phyloP scores from a whole-genome alignment of 2,888 invertebrate species.

The Tenodera sinensis region DNA sequence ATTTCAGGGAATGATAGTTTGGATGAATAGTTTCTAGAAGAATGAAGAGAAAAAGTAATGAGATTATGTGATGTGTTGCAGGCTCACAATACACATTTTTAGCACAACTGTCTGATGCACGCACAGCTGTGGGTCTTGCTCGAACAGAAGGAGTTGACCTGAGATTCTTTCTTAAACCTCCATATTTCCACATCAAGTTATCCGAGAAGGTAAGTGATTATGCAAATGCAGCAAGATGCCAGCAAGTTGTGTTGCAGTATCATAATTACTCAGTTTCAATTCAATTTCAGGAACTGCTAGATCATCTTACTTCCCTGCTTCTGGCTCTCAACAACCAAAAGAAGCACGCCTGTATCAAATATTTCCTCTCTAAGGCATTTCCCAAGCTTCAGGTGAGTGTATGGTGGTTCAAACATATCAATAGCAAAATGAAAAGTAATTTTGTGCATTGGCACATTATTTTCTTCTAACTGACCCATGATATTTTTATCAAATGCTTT shows the following conservation, averaged over 20 bases:
- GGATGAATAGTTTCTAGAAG: no score
- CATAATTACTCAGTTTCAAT: not conserved
- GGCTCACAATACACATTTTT: slow-evolving; percentile 64
- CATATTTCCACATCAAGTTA: slow-evolving; percentile 46
- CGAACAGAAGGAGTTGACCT: slow-evolving; percentile 65
- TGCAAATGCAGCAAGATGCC: no score
- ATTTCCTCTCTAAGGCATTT: slow-evolving; percentile 48
- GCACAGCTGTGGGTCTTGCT: slow-evolving; percentile 74
- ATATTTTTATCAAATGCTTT: no score
- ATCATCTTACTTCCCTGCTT: slow-evolving; percentile 46
- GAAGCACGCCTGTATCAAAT: slow-evolving; percentile 49
- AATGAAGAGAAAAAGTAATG: no score
- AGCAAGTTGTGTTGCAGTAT: not conserved
- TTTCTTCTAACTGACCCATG: no score
- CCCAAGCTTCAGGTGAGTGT: slow-evolving; percentile 45
- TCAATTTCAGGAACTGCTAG: slow-evolving; percentile 40
- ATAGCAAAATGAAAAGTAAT: no score
- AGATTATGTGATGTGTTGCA: slow-evolving; percentile 36
- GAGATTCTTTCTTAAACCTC: slow-evolving; percentile 71
- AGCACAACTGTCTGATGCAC: slow-evolving; percentile 73
- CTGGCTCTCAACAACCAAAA: slow-evolving; percentile 44
- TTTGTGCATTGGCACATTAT: no score
- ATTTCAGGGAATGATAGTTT: no score
- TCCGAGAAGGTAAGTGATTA: slow-evolving; percentile 42
- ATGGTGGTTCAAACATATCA: no score